phyloP scores from a whole-genome alignment of 1,140 invertebrate species.

The Trichonephila clavata region DNA sequence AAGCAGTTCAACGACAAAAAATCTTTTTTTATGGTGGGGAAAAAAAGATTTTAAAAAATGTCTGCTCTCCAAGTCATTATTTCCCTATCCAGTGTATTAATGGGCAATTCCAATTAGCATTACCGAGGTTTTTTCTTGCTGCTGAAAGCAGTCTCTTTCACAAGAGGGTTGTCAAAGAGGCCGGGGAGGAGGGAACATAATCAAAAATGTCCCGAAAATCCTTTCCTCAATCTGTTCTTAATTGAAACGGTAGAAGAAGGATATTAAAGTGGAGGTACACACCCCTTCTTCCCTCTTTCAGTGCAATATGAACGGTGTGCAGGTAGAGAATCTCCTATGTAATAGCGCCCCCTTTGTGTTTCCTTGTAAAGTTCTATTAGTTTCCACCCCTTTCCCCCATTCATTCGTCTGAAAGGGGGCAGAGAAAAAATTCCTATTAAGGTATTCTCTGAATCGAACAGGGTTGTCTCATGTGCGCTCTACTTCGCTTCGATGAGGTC shows the following conservation, averaged over 20 bases:
- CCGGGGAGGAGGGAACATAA: constrained; percentile 49
- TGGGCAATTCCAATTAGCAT: constrained; percentile 71
- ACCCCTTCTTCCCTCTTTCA: not conserved
- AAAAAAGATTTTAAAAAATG: not conserved
- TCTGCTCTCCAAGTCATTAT: not conserved
- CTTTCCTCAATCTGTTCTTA: constrained; percentile 75
- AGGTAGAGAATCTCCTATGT: constrained; percentile 69
- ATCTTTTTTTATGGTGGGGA: not conserved
- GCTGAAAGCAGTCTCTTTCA: constrained; percentile 50
- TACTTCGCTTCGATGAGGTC: not conserved
- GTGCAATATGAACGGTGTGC: constrained; percentile 58
- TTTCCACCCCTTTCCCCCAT: not conserved
- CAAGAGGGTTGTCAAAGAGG: constrained; percentile 13
- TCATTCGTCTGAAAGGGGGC: not conserved
- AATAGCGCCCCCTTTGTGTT: constrained; percentile 50
- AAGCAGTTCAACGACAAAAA: too few species aligned
- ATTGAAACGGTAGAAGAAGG: constrained; percentile 68
- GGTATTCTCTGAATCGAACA: not conserved
- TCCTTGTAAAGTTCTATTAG: constrained; percentile 74
- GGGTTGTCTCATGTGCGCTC: not conserved
- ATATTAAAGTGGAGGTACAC: constrained; percentile 48
- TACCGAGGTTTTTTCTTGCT: not conserved
- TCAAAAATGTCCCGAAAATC: constrained; percentile 70
- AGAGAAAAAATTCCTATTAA: constrained; percentile 66
- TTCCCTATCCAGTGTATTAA: constrained; percentile 64